Percentiles rank a stretch among this genome's conserved stretches.
These are phyloP conservation scores for Drosophila kuntzei DNA, from an alignment of 2,888 invertebrate genomes.

Conservation along the genomic window DNA sequence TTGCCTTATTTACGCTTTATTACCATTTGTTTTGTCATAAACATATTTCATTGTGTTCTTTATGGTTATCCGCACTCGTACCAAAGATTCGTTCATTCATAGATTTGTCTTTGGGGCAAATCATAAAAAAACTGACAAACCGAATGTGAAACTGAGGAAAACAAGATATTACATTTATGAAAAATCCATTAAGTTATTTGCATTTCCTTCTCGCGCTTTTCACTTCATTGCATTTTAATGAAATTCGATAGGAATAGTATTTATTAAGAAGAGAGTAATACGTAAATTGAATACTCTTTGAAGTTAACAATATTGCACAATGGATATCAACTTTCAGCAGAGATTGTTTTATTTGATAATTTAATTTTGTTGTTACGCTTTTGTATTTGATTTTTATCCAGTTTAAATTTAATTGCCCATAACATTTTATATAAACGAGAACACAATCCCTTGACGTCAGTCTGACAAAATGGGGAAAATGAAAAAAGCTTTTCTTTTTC, in stretches of 20 bases:
- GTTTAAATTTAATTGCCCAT: constrained; percentile 36
- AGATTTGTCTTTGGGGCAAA: constrained; percentile 57
- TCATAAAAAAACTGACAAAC: constrained; percentile 36
- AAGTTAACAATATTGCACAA: constrained; percentile 4
- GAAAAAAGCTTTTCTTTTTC: constrained; percentile 21
- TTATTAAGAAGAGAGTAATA: constrained; percentile 1
- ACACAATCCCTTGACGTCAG: constrained; percentile 69
- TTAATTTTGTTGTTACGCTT: neutral
- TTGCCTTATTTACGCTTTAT: constrained; percentile 67
- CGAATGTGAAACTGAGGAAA: constrained; percentile 26
- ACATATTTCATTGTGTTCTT: constrained; percentile 65
- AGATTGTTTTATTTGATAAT: constrained; percentile 1
- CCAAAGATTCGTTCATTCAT: constrained; percentile 39
- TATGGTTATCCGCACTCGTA: constrained; percentile 53
- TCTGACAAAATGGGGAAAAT: constrained; percentile 26
- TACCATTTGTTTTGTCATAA: constrained; percentile 76
- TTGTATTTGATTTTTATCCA: constrained; percentile 22
- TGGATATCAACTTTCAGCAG: constrained; percentile 1
- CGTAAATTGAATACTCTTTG: constrained; percentile 11
- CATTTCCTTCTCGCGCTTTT: constrained; percentile 38
- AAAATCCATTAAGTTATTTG: constrained; percentile 50
- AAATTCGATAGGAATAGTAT: constrained; percentile 8
- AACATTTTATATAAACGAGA: constrained; percentile 41
- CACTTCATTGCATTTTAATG: constrained; percentile 33
- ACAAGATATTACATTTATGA: constrained; percentile 52